A percentile compares a stretch with the other conserved stretches of the same genome.
Evolutionary conservation across 2,888 invertebrate genomes (phyloP).

Genomic region (Ashinkailepas kermadecensis): DNA sequence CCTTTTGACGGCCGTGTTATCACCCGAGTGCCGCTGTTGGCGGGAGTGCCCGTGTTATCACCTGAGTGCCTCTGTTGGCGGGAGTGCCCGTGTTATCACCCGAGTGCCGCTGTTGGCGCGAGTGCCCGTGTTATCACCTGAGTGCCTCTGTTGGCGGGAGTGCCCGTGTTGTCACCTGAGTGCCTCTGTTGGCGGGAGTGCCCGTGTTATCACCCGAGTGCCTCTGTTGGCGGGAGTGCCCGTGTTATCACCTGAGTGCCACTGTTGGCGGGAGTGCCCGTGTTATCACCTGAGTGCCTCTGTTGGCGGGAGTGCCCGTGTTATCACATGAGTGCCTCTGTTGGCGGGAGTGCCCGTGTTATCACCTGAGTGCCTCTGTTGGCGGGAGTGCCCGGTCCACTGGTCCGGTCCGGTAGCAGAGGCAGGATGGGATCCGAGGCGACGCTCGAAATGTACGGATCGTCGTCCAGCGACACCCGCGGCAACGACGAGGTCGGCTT

Average conservation of each 20-base stretch:
- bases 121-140: neutral
- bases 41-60: neutral
- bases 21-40: neutral
- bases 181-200: neutral
- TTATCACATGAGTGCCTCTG: neutral
- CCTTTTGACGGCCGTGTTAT: neutral
- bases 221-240: neutral
- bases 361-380: neutral
- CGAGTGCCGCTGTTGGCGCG: neutral
- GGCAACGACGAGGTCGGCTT: neutral
- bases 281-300: neutral
- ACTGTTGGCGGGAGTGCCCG: neutral
- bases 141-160: neutral
- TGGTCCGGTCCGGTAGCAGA: slow-evolving; percentile 7
- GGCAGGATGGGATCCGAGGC: slow-evolving; percentile 2
- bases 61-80: neutral
- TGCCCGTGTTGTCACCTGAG: neutral
- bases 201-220: neutral
- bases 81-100: neutral
- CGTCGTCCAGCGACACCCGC: neutral
- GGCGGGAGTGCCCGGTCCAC: neutral
- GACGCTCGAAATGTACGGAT: slow-evolving; percentile 4
- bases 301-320: neutral
- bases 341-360: neutral
- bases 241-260: neutral